Evolutionary conservation across 2,797 vertebrate species (phyloP), one percentile per base, ranked within the genome.

Genomic region (Hippopotamyrus pictus): DNA sequence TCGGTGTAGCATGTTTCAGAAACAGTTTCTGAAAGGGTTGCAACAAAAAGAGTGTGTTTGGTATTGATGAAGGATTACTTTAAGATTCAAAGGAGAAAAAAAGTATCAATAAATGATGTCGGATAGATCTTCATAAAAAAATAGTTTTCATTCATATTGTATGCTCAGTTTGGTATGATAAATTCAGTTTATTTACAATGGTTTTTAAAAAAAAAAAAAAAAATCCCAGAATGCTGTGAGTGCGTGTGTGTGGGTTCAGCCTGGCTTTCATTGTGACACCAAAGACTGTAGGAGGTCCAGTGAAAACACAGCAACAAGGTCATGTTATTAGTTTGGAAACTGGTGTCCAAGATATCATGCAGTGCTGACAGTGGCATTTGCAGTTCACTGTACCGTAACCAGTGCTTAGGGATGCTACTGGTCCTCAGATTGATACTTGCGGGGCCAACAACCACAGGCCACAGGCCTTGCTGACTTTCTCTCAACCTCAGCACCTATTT

Each of bases 1-100:
- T 93, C 93, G 91, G 88, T 91, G 92, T 50, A 92, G 90, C 73
- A 91, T 65, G 59, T 65, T 86, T 86, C 17, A 86, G 57, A 33
- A 51, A 86, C 19, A 33, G 50, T 44, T 62, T 41, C 51, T 86
- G 53, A 41, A 50, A 89, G 57, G 59, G 22, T 48, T 50, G 57
- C 48, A 79, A 79, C 57, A 57, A 89, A 44, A 46, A 59, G 19
- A n/a, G 76, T 54, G 50, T 89, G 54, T 89, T 79, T 86, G 37
- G 57, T 89, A 46, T 59, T 62, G 29, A 62, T 48, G 57, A 59
- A 46, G 88, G 53, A 89, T 85, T 50, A 62, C 76, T 11, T 82
- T 46, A 82, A 82, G 76, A 82, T 82, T 82, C 37, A 46, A 82
- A 82, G 76, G 41, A 4, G 9, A 5, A 7, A 73, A 37, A 41